These are phyloP conservation scores for Ormia ochracea DNA, from an alignment of 2,888 invertebrate genomes.

Conservation along the genomic window DNA sequence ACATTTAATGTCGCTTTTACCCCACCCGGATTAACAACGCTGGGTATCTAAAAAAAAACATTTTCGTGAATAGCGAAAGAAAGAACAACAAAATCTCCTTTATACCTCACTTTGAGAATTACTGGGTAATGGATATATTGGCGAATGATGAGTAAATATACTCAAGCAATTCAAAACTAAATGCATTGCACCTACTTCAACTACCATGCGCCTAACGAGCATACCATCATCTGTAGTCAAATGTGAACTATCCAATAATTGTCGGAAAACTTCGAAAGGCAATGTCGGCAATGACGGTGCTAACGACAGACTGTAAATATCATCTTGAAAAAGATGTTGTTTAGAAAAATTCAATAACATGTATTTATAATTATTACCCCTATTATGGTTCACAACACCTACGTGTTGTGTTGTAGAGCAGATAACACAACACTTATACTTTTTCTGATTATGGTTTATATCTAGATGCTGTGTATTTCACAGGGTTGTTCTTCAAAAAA, in stretches of 20 bases:
- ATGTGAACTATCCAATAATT: conserved; percentile 86
- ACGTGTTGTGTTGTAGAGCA: too few relatives aligned
- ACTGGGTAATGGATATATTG: conserved; percentile 77
- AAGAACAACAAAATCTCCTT: background rate
- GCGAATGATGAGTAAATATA: conserved; percentile 90
- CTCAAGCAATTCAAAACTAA: conserved; percentile 91
- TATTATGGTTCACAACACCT: too few relatives aligned
- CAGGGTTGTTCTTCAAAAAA: too few relatives aligned
- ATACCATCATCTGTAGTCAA: conserved; percentile 86
- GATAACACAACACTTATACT: too few relatives aligned
- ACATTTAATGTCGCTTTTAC: conserved; percentile 65
- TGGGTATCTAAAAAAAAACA: background rate
- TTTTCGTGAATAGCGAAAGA: background rate
- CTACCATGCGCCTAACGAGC: conserved; percentile 85
- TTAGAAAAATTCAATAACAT: background rate
- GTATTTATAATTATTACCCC: too few relatives aligned
- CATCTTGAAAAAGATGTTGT: conserved; percentile 75
- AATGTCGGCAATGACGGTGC: conserved; percentile 82
- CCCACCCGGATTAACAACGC: conserved; percentile 61
- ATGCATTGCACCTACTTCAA: conserved; percentile 90
- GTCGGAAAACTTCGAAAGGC: conserved; percentile 79
- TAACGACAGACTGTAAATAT: conserved; percentile 84
- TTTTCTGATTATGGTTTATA: too few relatives aligned
- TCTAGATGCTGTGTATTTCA: too few relatives aligned
- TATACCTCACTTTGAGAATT: conserved; percentile 68